A percentile compares a stretch with the other conserved stretches of the same genome.
phyloP scores from a whole-genome alignment of 2,113 vertebrate genomes.

The Eira barbara region DNA sequence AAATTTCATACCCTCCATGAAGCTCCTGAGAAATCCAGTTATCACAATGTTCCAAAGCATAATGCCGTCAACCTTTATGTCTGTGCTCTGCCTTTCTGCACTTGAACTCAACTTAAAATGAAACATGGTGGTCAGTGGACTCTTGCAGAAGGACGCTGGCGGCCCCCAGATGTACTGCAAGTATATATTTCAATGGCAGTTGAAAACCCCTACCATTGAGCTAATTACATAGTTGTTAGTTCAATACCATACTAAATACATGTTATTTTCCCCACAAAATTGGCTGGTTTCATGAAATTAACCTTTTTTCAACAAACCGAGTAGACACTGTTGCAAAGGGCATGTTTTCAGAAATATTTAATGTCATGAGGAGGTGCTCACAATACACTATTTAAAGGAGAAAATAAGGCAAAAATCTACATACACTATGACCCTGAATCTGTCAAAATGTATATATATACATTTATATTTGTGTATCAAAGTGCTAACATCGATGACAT shows the following conservation, averaged over 20 bases:
- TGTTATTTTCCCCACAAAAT: background rate
- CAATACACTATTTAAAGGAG: background rate
- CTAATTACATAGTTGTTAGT: background rate
- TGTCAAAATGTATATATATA: background rate
- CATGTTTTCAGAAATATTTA: background rate
- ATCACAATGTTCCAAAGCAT: background rate
- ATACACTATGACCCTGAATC: background rate
- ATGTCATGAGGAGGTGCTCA: background rate
- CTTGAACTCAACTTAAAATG: background rate
- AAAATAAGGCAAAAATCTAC: background rate
- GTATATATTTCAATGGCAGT: fast-evolving
- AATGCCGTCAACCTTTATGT: background rate
- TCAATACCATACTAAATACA: background rate
- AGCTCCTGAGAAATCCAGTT: background rate
- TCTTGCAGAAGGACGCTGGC: background rate
- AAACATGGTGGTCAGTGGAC: background rate
- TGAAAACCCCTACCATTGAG: background rate
- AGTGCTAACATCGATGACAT: background rate
- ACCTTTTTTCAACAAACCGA: background rate
- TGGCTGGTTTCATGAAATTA: background rate
- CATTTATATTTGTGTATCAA: background rate
- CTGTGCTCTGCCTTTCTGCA: background rate
- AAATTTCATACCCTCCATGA: background rate
- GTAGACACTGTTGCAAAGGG: background rate
- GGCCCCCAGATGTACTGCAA: background rate